Conservation (phyloP, 2,797 vertebrate species). For the Epinephelus awoara region DNA sequence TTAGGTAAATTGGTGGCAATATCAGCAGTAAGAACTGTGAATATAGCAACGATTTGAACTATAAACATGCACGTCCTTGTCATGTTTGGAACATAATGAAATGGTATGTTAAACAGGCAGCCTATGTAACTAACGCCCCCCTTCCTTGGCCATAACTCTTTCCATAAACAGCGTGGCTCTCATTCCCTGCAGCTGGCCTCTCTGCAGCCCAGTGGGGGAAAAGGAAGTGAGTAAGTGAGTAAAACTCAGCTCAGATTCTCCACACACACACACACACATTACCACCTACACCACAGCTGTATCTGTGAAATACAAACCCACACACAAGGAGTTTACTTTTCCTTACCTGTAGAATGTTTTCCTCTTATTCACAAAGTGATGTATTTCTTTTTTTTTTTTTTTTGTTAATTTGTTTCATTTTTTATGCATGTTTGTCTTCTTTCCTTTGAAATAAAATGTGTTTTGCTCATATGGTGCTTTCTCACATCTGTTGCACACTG, state of each 20-base stretch:
- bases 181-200: conserved; percentile 51
- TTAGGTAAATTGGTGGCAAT: background rate
- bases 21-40: background rate
- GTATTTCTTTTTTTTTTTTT: background rate
- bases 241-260: conserved; percentile 1
- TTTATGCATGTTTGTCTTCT: background rate
- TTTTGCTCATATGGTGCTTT: too few species aligned
- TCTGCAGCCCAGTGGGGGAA: conserved; percentile 14
- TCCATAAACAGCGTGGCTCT: conserved; percentile 51
- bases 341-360: background rate
- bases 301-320: conserved; percentile 6
- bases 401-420: background rate
- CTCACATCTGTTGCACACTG: background rate
- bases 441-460: background rate
- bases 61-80: background rate
- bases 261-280: background rate
- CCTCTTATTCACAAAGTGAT: background rate
- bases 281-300: conserved; percentile 32
- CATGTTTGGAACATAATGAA: conserved; percentile 12
- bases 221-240: conserved; percentile 27
- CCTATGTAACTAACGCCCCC: background rate
- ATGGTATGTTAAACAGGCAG: conserved; percentile 9
- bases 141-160: conserved; percentile 18
- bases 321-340: background rate
- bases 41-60: background rate